phyloP scores from a whole-genome alignment of 2,113 vertebrate genomes.

The Nerophis ophidion region DNA sequence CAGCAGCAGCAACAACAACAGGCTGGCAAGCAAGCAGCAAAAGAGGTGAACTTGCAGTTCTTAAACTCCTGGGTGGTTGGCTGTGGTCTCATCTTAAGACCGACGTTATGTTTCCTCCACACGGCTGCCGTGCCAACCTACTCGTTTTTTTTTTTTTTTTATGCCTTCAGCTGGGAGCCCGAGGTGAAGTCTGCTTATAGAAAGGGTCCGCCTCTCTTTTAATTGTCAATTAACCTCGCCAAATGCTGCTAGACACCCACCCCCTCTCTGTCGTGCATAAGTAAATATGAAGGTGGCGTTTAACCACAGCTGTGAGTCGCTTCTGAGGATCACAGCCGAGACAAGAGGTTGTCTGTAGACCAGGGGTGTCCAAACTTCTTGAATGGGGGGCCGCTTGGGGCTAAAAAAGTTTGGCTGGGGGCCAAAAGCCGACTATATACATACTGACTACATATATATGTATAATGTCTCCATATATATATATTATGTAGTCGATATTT shows the following conservation, averaged over 20 bases:
- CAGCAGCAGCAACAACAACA: conserved; percentile 70
- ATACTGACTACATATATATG: no score
- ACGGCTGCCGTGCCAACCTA: conserved; percentile 38
- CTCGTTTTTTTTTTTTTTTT: no score
- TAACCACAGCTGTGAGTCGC: conserved; percentile 30
- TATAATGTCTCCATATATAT: no score
- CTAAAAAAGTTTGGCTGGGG: no score
- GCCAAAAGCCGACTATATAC: no score
- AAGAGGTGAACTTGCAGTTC: conserved; percentile 84
- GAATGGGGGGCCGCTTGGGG: no score
- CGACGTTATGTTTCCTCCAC: conserved; percentile 34
- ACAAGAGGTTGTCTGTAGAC: conserved; percentile 39
- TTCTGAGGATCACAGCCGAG: conserved; percentile 55
- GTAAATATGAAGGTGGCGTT: conserved; percentile 22
- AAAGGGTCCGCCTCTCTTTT: conserved; percentile 58
- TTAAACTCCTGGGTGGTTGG: neutral
- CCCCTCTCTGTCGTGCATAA: conserved; percentile 14
- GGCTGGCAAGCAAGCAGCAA: conserved; percentile 79
- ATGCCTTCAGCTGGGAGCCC: conserved; percentile 60
- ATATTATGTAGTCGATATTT: no score
- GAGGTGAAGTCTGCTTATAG: conserved; percentile 62
- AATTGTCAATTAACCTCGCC: conserved; percentile 71
- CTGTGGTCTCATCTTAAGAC: conserved; percentile 42
- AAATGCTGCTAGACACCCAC: conserved; percentile 23
- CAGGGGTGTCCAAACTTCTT: no score